phyloP scores from a whole-genome alignment of 2,797 vertebrate genomes.

The Hephaestus fuliginosus region DNA sequence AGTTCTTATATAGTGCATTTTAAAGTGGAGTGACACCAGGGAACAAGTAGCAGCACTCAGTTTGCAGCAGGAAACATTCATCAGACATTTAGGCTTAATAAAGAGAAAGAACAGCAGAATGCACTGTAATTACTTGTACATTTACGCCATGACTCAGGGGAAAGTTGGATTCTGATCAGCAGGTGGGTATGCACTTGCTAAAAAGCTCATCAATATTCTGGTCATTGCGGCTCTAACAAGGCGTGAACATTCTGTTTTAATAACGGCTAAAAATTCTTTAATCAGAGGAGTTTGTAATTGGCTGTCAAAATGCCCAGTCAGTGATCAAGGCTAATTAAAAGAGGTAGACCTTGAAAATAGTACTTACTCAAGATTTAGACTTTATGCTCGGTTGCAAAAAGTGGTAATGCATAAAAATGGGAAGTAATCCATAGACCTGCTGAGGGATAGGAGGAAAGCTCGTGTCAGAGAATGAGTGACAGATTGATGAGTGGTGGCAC shows the following conservation, averaged over 20 bases:
- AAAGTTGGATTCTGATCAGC: constrained; percentile 33
- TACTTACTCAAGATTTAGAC: constrained; percentile 57
- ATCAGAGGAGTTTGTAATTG: constrained; percentile 64
- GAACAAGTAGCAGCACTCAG: neutral
- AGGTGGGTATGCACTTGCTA: constrained; percentile 13
- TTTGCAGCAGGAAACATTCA: neutral
- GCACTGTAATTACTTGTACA: neutral
- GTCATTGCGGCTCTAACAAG: constrained; percentile 46
- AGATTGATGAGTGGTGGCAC: constrained; percentile 4
- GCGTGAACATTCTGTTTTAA: constrained; percentile 48
- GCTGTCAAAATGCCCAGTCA: constrained; percentile 59
- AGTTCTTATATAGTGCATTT: neutral
- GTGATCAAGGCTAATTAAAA: constrained; percentile 71
- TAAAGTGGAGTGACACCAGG: neutral
- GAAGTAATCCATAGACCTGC: constrained; percentile 23
- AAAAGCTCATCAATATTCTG: constrained; percentile 61
- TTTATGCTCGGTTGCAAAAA: constrained; percentile 29
- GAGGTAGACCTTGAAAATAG: constrained; percentile 64
- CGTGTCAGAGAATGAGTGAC: constrained; percentile 1
- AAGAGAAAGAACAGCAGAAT: constrained; percentile 1
- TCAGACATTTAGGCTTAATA: neutral
- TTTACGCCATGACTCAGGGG: constrained; percentile 5
- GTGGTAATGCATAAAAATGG: constrained; percentile 44
- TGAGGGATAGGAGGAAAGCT: neutral
- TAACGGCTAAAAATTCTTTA: constrained; percentile 50